Evolutionary conservation across 2,113 vertebrate species (phyloP), one percentile per base, ranked within the genome.

Genomic region (Alligator mississippiensis): DNA sequence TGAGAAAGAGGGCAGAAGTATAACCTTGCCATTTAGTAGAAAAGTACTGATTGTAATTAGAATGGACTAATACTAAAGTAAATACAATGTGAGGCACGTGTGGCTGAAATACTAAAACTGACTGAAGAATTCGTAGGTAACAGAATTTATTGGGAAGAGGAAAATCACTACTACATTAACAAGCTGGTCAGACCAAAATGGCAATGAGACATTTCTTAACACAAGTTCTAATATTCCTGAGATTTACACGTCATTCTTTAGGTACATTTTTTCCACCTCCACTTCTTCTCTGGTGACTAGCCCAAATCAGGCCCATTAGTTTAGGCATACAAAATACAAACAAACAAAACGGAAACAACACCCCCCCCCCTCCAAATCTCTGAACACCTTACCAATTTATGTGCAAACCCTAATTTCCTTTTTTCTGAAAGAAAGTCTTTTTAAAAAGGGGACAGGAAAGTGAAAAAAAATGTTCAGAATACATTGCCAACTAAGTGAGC

Each of bases 391-490:
- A 89, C 89, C 95, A 95, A 96, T n/a, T 84, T 90, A 84, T 94
- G 91, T 91, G 89, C 86, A 98, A 90, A 97, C 87, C 96, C 95
- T 80, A n/a, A 83, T 91, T 96, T 97, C 94, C 94, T 95, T 91
- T 87, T 95, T 94, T 93, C 90, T 92, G 80, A 93, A 96, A 91
- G 93, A 97, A 97, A 95, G 93, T 62, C 92, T 94, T 95, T 91
- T 93, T 79, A 94, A 93, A 93, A 92, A 94, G 94, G 82, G 86
- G 90, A 97, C 91, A 83, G 87, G 89, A 85, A 93, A 90, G 27
- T 76, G 70, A 86, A 61, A 93, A 63, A 80, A 83, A 34, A 2
- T 2, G 22, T 75, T 95, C 54, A 34, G 18, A 11, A 74, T 38
- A 2, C 58, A 75, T 34, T 83, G 90, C 87, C 90, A 95, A 81